Base-by-base conservation (phyloP, 64 coral and sea anemone species). In the Cladopsammia gracilis region DNA sequence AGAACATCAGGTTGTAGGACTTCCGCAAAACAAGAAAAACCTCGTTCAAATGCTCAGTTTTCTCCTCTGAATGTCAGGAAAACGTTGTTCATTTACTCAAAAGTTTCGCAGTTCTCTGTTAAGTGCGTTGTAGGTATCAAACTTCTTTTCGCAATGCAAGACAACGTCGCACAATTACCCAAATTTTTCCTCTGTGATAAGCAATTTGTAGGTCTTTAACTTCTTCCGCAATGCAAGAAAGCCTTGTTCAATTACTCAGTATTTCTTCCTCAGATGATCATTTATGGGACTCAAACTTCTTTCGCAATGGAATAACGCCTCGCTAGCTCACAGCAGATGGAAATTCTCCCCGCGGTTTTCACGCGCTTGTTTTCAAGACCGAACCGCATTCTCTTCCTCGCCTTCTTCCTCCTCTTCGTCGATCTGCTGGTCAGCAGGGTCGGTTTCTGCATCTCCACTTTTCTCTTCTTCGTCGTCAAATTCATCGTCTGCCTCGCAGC, bases 401-500 rank as follows among this genome's bases (percentile, higher is more conserved):
- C 49, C 80, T 49, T 59, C 46, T 51, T 76, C 73, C 2, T 76
- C 73, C 7, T 60, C 80, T 13, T 84, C 61, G 23, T 47, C 15
- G 19, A 12, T 43, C 8, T 52, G 44, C n/a, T 67, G 34, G 15
- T 6, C 14, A 12, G 7, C 19, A 48, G 43, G 43, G 62, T 84
- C 61, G 3, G 61, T 42, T 66, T 62, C 42, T 14, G 42, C 19
- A 4, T 23, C 61, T 51, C 12, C 62, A 64, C 58, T 43, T 49
- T 48, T 84, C 4, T 84, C 80, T 50, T 84, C 80, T 0, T 93
- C 91, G 34, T 84, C 96, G 24, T 97, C 96, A 57, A 86, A 90
- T 67, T 97, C 96, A 87, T 97, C 96, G 23, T 97, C 96, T 0
- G 96, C 96, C 82, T 97, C 96, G 64, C 96, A 97, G 60, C 96